Evolutionary conservation across 2,888 invertebrate genomes (phyloP), one percentile per base, ranked within the genome.

Genomic region (Crioceris asparagi): DNA sequence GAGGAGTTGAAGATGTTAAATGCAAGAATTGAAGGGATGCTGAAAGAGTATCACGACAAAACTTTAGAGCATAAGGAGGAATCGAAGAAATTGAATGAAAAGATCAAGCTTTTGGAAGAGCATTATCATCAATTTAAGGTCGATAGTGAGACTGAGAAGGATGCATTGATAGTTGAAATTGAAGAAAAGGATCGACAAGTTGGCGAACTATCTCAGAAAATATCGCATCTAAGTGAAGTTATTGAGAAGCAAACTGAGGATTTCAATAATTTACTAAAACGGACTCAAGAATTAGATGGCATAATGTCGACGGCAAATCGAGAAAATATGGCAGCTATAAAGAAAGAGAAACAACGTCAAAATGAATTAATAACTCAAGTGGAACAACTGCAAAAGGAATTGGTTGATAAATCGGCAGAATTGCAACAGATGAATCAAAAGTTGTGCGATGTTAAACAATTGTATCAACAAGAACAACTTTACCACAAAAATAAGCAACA

Each of bases 301-400:
- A 17, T 34, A 2, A 15, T 47, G 8, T 45, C 40, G 15, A 39
- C 40, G 17, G 36, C 43, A 21, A 29, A 40, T 16, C 37, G 6
- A 8, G 44, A 46, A n/a, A 37, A 35, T 11, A 11, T 38, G 1
- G 36, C 40, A 12, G 32, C 38, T 8, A 21, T 48, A n/a, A 47
- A 48, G 29, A 38, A 42, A 23, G 48, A 50, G 31, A 50, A 46
- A 36, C 37, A 44, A 7, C 17, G 25, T 2, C 46, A 48, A 34
- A 45, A 39, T 17, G 38, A 46, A 14, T 23, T 48, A n/a, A 36
- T 17, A 4, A 14, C n/a, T 8, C 39, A 46, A 35, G 43, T 42
- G 11, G 40, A 49, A 23, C 38, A 44, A 17, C 36, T 44, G 10
- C 33, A 43, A 30, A 36, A 39, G 6, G 35, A 46, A 23, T 7